Percentiles rank a stretch among this genome's conserved stretches.
Conservation (phyloP, 2,888 invertebrate species). For the Onthophagus sagittarius region DNA sequence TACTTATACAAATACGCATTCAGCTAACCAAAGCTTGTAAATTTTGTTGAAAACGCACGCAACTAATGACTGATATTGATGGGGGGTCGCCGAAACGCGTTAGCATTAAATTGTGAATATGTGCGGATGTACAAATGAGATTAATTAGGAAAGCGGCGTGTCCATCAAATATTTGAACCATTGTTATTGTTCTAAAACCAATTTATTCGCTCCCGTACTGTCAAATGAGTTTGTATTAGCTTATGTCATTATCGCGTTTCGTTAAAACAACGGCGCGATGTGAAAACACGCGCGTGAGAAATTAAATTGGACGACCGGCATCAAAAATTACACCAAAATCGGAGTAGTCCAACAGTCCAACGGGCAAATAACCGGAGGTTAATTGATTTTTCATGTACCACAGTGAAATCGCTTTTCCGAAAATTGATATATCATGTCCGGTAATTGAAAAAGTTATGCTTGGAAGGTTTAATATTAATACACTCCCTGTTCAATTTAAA, state of each 20-base stretch:
- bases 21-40: not conserved
- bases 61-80: not conserved
- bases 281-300: not conserved
- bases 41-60: not conserved
- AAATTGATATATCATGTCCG: not conserved
- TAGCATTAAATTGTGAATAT: not conserved
- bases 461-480: not conserved
- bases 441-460: not conserved
- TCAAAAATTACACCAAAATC: not conserved
- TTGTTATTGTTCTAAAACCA: not conserved
- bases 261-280: not conserved
- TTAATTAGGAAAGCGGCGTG: not conserved
- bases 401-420: not conserved
- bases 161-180: constrained; percentile 1
- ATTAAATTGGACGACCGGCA: not conserved
- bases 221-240: not conserved
- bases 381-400: not conserved
- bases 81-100: not conserved
- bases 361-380: not conserved
- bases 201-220: not conserved
- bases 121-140: constrained; percentile 5
- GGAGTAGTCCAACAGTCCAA: not conserved
- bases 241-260: not conserved
- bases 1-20: not conserved
- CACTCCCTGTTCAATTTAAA: not conserved